A percentile compares a stretch with the other conserved stretches of the same genome.
phyloP scores from a whole-genome alignment of 1,140 invertebrate genomes.

The Diprion similis region DNA sequence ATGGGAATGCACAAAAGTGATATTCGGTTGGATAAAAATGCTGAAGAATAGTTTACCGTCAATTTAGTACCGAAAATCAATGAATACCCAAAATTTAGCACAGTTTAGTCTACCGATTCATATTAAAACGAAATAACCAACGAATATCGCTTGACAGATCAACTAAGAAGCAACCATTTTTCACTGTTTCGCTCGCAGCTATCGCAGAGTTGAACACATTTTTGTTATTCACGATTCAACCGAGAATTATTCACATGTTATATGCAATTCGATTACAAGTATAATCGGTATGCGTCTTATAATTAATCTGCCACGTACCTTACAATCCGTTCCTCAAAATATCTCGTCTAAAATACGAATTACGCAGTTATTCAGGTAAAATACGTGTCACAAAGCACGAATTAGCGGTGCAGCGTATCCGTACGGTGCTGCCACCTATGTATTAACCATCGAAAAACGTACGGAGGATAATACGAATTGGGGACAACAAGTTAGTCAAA shows the following conservation, averaged over 20 bases:
- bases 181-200: constrained; percentile 30
- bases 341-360: constrained; percentile 36
- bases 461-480: neutral
- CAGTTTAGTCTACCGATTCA: constrained; percentile 26
- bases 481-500: neutral
- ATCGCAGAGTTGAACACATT: constrained; percentile 23
- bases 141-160: constrained; percentile 42
- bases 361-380: constrained; percentile 44
- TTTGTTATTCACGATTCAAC: constrained; percentile 15
- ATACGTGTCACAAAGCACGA: constrained; percentile 45
- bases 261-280: constrained; percentile 19
- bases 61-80: constrained; percentile 32
- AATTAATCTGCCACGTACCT: constrained; percentile 33
- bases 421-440: constrained; percentile 42
- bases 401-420: constrained; percentile 30
- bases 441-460: neutral
- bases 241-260: neutral
- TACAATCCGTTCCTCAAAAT: constrained; percentile 23
- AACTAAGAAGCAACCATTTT: constrained; percentile 43
- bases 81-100: constrained; percentile 31
- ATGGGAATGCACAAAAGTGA: no score
- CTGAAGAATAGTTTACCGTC: constrained; percentile 25
- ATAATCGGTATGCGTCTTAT: constrained; percentile 8
- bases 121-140: constrained; percentile 26
- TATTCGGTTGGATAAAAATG: no score